phyloP scores from a whole-genome alignment of 2,797 vertebrate genomes.

The Rostrhamus sociabilis region DNA sequence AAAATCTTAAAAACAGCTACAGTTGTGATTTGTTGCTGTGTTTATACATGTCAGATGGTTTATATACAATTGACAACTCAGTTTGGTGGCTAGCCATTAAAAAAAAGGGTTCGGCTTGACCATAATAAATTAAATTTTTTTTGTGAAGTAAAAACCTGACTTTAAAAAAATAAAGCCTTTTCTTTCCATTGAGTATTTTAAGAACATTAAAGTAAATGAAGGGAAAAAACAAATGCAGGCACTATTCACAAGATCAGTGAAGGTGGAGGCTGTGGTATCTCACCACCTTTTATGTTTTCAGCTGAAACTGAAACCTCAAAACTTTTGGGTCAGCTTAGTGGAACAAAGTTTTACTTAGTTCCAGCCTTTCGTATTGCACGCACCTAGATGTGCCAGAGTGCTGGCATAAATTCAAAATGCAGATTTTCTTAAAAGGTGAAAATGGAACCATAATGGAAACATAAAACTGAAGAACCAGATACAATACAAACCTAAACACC shows the following conservation, averaged over 20 bases:
- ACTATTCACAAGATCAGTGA: background rate
- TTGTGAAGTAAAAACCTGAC: background rate
- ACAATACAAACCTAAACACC: background rate
- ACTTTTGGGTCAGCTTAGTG: background rate
- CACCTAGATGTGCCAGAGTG: background rate
- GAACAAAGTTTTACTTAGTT: background rate
- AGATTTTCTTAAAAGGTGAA: background rate
- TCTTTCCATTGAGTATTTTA: background rate
- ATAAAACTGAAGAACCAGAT: background rate
- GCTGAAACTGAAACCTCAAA: background rate
- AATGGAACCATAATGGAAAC: background rate
- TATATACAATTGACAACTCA: background rate
- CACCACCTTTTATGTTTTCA: background rate
- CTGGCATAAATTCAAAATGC: background rate
- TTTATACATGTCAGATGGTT: background rate
- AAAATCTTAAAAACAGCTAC: background rate
- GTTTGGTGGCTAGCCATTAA: background rate
- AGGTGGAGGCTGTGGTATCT: background rate
- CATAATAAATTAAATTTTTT: background rate
- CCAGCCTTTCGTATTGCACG: accelerated
- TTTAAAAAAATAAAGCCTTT: background rate
- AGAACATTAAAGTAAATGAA: background rate
- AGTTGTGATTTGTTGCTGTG: background rate
- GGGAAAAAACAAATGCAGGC: background rate
- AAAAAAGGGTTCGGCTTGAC: background rate